A percentile compares a stretch with the other conserved stretches of the same genome.
Evolutionary conservation across 92 coral and sea anemone species (phyloP).

Genomic region (Palythoa grandis): DNA sequence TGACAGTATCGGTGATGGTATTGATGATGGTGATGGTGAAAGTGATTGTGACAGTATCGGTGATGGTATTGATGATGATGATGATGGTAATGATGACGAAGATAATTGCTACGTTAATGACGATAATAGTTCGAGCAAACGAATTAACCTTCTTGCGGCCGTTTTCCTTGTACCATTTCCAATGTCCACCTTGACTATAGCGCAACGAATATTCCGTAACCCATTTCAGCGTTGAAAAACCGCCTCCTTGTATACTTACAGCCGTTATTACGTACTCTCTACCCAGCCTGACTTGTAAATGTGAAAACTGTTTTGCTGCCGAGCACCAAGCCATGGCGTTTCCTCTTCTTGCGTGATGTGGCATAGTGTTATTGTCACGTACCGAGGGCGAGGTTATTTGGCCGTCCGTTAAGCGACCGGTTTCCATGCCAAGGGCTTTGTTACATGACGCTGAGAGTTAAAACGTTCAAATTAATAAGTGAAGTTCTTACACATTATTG

Average conservation of each 20-base stretch:
- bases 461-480: background rate
- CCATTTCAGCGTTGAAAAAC: background rate
- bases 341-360: slow-evolving; percentile 34
- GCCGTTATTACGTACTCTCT: slow-evolving; percentile 1
- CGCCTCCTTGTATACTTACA: slow-evolving; percentile 23
- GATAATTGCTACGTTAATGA: too few relatives aligned
- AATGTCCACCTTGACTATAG: slow-evolving; percentile 11
- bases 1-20: too few relatives aligned
- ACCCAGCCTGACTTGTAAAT: slow-evolving; percentile 9
- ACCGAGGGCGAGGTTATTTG: slow-evolving; percentile 20
- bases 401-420: background rate
- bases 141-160: slow-evolving; percentile 10
- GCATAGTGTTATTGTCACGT: slow-evolving; percentile 1
- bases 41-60: too few relatives aligned
- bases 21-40: too few relatives aligned
- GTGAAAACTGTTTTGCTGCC: background rate
- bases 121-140: background rate
- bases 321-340: slow-evolving; percentile 17
- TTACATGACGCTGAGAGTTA: slow-evolving; percentile 3
- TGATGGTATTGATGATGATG: too few relatives aligned
- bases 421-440: slow-evolving; percentile 16
- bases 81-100: too few relatives aligned
- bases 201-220: slow-evolving; percentile 2
- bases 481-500: too few relatives aligned
- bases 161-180: slow-evolving; percentile 21